A percentile compares a stretch with the other conserved stretches of the same genome.
These are phyloP conservation scores for Oryzias dopingdopingensis DNA, from an alignment of 2,797 vertebrate species.

Conservation along the genomic window DNA sequence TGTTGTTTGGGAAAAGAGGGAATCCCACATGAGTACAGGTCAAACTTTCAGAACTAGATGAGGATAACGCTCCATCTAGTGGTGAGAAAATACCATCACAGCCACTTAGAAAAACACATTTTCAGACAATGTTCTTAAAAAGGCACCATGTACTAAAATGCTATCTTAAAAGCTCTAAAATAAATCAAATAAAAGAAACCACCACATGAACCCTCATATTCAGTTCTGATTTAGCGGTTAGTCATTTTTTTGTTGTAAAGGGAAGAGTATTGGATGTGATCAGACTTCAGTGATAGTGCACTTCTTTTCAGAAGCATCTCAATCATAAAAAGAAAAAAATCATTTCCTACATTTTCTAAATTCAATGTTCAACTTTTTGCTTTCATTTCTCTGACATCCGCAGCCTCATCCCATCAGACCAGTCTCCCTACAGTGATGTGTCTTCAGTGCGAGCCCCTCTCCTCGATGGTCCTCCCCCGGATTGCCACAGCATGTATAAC, in stretches of 20 bases:
- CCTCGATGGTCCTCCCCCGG: conserved; percentile 65
- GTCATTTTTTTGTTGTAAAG: too few relatives aligned
- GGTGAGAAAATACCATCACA: conserved; percentile 49
- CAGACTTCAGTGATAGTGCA: too few relatives aligned
- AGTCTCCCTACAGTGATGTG: conserved; percentile 74
- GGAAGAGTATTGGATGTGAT: too few relatives aligned
- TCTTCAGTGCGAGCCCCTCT: conserved; percentile 63
- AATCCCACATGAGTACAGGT: conserved; percentile 49
- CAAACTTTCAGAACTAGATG: conserved; percentile 16
- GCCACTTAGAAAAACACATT: not conserved
- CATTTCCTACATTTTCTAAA: fast-evolving
- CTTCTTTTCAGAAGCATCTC: too few relatives aligned
- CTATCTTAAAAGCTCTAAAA: too few relatives aligned
- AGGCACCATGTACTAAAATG: too few relatives aligned
- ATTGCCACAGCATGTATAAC: conserved; percentile 85
- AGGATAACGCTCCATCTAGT: conserved; percentile 62
- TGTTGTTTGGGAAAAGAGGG: conserved; percentile 31
- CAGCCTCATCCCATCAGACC: conserved; percentile 71
- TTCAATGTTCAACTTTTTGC: not conserved
- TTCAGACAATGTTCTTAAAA: too few relatives aligned
- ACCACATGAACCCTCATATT: too few relatives aligned
- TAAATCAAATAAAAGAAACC: too few relatives aligned
- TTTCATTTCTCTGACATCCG: conserved; percentile 4
- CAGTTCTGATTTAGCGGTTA: too few relatives aligned
- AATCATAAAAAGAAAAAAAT: not conserved